Evolutionary conservation across 2,888 invertebrate genomes (phyloP).

Genomic region (Megalurothrips usitatus): DNA sequence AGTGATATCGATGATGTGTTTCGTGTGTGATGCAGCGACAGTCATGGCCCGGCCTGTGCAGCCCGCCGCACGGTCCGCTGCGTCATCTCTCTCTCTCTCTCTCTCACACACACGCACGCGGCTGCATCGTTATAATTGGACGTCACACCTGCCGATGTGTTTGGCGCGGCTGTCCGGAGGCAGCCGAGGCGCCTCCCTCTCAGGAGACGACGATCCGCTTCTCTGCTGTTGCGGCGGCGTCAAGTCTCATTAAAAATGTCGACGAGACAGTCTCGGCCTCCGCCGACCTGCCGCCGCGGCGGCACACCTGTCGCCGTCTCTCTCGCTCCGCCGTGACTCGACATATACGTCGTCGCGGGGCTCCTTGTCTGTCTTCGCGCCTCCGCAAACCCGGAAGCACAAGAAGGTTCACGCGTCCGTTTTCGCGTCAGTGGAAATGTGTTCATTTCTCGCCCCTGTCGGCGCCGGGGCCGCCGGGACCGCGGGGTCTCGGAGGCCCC

Average conservation of each 20-base stretch:
- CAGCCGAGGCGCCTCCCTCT: neutral
- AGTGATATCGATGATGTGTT: too few relatives aligned
- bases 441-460: too few relatives aligned
- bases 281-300: neutral
- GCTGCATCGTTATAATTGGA: constrained; percentile 11
- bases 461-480: too few relatives aligned
- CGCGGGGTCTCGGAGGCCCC: too few relatives aligned
- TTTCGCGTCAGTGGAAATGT: too few relatives aligned
- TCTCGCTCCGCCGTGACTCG: too few relatives aligned
- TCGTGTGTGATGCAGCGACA: too few relatives aligned
- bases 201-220: neutral
- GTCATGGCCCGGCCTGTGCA: neutral
- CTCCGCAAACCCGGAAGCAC: too few relatives aligned
- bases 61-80: neutral
- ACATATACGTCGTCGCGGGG: too few relatives aligned
- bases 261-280: neutral
- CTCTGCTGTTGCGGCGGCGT: neutral
- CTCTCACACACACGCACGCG: neutral
- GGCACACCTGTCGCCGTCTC: too few relatives aligned
- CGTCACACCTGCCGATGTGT: neutral
- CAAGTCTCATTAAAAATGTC: constrained; percentile 12
- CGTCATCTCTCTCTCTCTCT: neutral
- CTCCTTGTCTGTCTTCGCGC: too few relatives aligned
- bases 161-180: neutral
- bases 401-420: too few relatives aligned